Conservation (phyloP, 1,140 invertebrate genomes). For the Meloidogyne floridensis region DNA sequence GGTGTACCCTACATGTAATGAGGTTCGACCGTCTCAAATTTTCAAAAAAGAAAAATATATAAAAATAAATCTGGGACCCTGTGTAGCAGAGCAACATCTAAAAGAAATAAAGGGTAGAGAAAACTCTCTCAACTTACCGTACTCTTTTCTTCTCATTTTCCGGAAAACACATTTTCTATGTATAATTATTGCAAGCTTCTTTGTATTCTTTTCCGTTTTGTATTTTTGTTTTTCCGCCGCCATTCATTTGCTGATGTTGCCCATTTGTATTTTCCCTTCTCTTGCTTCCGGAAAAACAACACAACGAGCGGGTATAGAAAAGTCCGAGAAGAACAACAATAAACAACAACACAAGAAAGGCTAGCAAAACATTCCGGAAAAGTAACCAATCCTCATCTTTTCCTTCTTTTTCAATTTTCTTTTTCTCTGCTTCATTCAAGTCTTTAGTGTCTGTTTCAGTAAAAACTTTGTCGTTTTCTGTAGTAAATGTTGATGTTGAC, state of each 20-base stretch:
- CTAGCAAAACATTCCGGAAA: conserved; percentile 26
- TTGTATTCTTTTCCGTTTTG: conserved; percentile 30
- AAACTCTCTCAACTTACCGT: not conserved
- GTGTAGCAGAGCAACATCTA: no score
- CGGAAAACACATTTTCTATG: not conserved
- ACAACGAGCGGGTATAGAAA: conserved; percentile 3
- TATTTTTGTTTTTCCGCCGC: conserved; percentile 5
- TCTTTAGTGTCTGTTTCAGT: not conserved
- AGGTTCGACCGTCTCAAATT: no score
- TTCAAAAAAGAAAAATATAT: not conserved
- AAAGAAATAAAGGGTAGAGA: no score
- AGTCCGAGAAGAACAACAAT: conserved; percentile 13
- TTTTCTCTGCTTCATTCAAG: not conserved
- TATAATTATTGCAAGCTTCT: conserved; percentile 2
- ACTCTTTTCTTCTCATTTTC: not conserved
- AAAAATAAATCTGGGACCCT: not conserved
- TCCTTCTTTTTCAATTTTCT: not conserved
- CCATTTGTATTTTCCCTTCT: conserved; percentile 1
- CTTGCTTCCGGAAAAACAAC: conserved; percentile 7
- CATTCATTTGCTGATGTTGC: not conserved
- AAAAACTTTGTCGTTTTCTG: not conserved
- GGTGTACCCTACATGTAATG: no score
- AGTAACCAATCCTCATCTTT: conserved; percentile 24
- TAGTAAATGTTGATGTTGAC: not conserved
- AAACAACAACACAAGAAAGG: conserved; percentile 15